Conservation (phyloP, 2,888 invertebrate species). For the Pachymerium ferrugineum region DNA sequence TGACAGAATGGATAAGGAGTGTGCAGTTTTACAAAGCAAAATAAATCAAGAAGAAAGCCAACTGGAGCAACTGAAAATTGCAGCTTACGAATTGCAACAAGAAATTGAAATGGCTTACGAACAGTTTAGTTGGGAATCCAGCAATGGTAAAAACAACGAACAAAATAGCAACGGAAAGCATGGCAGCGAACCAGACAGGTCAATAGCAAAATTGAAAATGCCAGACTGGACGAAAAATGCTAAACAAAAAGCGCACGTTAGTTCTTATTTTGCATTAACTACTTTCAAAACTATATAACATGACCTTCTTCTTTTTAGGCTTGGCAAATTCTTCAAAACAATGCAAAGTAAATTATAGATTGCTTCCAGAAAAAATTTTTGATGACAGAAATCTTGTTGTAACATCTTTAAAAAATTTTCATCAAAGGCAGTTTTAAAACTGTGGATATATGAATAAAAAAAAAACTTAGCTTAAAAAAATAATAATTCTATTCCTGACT, state of each 20-base stretch:
- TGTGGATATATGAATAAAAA: not conserved
- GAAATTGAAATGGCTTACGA: slow-evolving; percentile 28
- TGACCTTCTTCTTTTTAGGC: not conserved
- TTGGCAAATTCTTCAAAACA: not conserved
- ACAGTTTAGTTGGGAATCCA: not conserved
- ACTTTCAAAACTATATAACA: not conserved
- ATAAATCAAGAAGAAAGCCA: slow-evolving; percentile 12
- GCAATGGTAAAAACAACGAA: not conserved
- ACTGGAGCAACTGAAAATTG: slow-evolving; percentile 3
- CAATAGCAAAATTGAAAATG: not conserved
- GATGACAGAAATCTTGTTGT: too few relatives aligned
- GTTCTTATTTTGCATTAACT: not conserved
- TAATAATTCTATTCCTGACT: too few relatives aligned
- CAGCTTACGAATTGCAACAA: not conserved
- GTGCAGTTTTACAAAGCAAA: not conserved
- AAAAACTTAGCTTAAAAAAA: too few relatives aligned
- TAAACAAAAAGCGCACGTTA: slow-evolving; percentile 34
- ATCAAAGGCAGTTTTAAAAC: not conserved
- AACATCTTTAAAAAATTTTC: not conserved
- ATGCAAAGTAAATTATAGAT: not conserved
- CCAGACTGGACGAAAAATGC: slow-evolving; percentile 34
- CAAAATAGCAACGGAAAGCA: not conserved
- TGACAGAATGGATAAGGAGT: slow-evolving; percentile 23
- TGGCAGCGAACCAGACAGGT: not conserved
- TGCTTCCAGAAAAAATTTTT: too few relatives aligned